Base-by-base conservation (phyloP, 2,888 invertebrate species). In the Pardosa pseudoannulata region DNA sequence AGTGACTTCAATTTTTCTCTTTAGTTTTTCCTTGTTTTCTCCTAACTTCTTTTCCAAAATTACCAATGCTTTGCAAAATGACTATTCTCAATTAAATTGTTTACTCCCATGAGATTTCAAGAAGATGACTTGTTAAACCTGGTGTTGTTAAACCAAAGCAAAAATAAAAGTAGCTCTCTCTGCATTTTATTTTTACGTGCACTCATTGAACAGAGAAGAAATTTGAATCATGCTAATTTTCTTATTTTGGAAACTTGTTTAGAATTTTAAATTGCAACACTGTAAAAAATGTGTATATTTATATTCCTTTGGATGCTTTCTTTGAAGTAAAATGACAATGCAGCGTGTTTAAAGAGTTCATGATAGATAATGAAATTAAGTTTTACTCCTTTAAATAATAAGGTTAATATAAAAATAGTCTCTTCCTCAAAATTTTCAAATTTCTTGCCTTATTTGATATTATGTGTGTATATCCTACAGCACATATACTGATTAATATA, bases 41-140 rank as follows among this genome's bases (percentile, higher is more conserved):
- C 56, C 19, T 5, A 16, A 23, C 23, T 56, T 19, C 56, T 56
- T 56, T 56, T 56, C 19, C 1, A 16, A 23, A 56, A 56, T 56
- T 56, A 56, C 56, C 23, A 23, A 56, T 56, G 23, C 23, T 6
- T 2, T 56, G 56, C 56, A 23, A 56, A 56, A 56, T 23, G 56
- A 11, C 56, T 56, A 11, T 56, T 56, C 56, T 56, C 56, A 56
- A 56, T 56, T 56, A 56, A 56, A 56, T 56, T 56, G 56, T 56
- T 56, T 56, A 23, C 56, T 56, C 56, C 1, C 56, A 23, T 19
- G 56, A 56, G 56, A 56, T 56, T 56, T n/a, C 46, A 16, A 2
- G 11, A 56, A 23, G 56, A 16, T 56, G 56, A 23, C 23, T 56
- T 56, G 56, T 23, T 56, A 23, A 56, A 56, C 23, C 1, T 23